Base-by-base conservation (phyloP, 2,888 invertebrate genomes). In the Archaeoteleia sp. region DNA sequence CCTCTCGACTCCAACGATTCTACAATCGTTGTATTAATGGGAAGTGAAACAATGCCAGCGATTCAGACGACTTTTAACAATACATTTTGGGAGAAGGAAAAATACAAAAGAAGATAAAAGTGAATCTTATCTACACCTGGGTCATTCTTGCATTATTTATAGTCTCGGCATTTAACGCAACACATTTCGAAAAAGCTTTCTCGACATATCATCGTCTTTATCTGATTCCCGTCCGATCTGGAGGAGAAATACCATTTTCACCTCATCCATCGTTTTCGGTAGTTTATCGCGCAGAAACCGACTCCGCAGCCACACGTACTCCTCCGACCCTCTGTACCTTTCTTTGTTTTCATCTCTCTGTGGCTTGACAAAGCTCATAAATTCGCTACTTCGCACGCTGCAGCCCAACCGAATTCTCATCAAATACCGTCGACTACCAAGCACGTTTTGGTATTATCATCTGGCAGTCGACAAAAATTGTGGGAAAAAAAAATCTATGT, bases 161-260 rank as follows among this genome's bases (percentile, higher is more conserved):
- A 51, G 51, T 66, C 42, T 25, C 30, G 48, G 46, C 48, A 63
- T 68, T 66, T 67, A 63, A 62, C 51, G 45, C 32, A 40, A 62
- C 61, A 54, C 34, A 43, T 54, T 43, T 43, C 17, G 43, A 48
- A 25, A 34, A 37, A 23, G 54, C 7, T 15, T 61, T 46, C 23
- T 42, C 25, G 66, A 49, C 58, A 60, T 27, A 48, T 32, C 14
- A 37, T 40, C 27, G 42, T 57, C 53, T 61, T 70, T 70, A 74
- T 71, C 71, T 67, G 65, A 67, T 70, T 71, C 58, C 35, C 49
- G 42, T 35, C 42, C 42, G 30, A 53, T 58, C 67, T 63, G 37
- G 14, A 35, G 40, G 51, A 65, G 55, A 48, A 61, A 32, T 29
- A 29, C 29, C 58, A 27, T 58, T 62, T 62, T 62, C 57, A 65